Conservation (phyloP, 2,888 invertebrate genomes). For the Phlogophora meticulosa region DNA sequence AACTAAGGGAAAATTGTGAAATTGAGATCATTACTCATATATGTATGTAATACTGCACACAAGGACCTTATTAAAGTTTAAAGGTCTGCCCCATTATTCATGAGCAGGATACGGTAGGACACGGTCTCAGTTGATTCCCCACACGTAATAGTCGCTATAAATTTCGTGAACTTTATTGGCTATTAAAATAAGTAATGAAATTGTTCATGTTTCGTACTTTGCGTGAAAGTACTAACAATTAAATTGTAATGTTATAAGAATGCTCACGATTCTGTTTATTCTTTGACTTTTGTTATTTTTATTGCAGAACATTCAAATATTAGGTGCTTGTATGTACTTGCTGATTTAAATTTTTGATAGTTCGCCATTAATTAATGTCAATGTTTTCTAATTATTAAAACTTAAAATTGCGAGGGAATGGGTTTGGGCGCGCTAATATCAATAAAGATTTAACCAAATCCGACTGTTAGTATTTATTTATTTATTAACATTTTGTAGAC, state of each 20-base stretch:
- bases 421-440: no score
- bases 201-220: constrained; percentile 71
- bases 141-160: constrained; percentile 87
- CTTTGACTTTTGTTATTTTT: constrained; percentile 18
- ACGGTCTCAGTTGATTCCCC: constrained; percentile 84
- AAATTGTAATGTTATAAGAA: constrained; percentile 40
- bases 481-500: no score
- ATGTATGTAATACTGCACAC: constrained; percentile 63
- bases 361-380: background rate
- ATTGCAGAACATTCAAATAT: background rate
- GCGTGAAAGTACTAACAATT: constrained; percentile 33
- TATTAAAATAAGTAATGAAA: constrained; percentile 90
- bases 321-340: background rate
- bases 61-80: constrained; percentile 87
- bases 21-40: constrained; percentile 80
- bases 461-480: no score
- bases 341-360: background rate
- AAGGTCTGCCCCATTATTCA: constrained; percentile 85
- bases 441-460: no score
- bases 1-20: constrained; percentile 78
- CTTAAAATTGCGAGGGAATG: no score
- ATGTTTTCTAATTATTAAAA: background rate
- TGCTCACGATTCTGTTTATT: constrained; percentile 22
- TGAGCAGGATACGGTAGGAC: constrained; percentile 70
- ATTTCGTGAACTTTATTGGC: constrained; percentile 87